phyloP scores from a whole-genome alignment of 2,888 invertebrate genomes.

The Gastracanthus pulcherrimus region DNA sequence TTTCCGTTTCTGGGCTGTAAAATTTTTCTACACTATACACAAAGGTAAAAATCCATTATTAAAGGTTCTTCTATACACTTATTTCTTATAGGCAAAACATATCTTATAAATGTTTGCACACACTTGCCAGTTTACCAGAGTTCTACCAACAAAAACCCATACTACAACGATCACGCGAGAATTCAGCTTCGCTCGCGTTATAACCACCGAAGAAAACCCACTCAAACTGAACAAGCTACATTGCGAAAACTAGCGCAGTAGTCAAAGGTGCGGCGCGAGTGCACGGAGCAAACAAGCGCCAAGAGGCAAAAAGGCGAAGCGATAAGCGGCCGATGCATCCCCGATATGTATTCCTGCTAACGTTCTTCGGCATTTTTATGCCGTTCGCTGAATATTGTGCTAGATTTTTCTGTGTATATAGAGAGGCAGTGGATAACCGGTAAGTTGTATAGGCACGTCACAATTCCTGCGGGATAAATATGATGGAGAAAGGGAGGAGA shows the following conservation, averaged over 20 bases:
- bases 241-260: neutral
- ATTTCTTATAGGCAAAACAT: too few species aligned
- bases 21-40: too few species aligned
- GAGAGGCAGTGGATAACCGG: slow-evolving; percentile 7
- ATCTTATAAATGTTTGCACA: neutral
- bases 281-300: slow-evolving; percentile 17
- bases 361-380: neutral
- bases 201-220: neutral
- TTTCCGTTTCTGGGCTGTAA: too few species aligned
- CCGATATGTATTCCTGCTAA: slow-evolving; percentile 1
- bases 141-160: neutral
- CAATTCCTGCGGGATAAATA: slow-evolving; percentile 22
- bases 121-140: neutral
- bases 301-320: slow-evolving; percentile 22
- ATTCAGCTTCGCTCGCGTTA: neutral
- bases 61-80: too few species aligned
- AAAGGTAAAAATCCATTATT: too few species aligned
- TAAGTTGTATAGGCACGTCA: neutral
- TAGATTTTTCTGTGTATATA: neutral
- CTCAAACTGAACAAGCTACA: slow-evolving; percentile 1
- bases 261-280: slow-evolving; percentile 8
- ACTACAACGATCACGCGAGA: neutral
- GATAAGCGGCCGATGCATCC: slow-evolving; percentile 21
- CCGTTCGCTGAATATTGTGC: neutral
- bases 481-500: neutral